phyloP scores from a whole-genome alignment of 92 coral and sea anemone genomes.

The Epizoanthus rinbou region DNA sequence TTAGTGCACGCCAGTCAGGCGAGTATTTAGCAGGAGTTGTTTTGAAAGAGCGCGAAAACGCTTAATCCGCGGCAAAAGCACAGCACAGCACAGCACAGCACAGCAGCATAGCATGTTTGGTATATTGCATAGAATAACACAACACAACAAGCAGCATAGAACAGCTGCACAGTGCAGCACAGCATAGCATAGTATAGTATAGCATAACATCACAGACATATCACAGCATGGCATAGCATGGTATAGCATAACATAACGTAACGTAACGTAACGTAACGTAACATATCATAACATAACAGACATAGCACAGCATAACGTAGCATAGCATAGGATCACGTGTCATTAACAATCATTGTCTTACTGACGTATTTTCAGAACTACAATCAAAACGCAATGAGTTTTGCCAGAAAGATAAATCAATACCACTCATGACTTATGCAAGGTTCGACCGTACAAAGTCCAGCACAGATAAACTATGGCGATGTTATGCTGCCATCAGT shows the following conservation, averaged over 20 bases:
- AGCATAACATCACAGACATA: too few relatives aligned
- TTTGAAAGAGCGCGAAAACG: too few relatives aligned
- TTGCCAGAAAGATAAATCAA: background rate
- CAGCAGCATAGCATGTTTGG: too few relatives aligned
- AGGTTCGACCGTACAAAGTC: background rate
- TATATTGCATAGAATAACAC: too few relatives aligned
- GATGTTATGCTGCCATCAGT: background rate
- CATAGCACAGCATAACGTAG: background rate
- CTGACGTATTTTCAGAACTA: slow-evolving; percentile 4
- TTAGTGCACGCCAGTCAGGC: background rate
- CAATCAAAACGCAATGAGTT: slow-evolving; percentile 2
- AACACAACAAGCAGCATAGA: too few relatives aligned
- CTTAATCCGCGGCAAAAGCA: background rate
- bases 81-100: background rate
- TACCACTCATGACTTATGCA: background rate
- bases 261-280: background rate
- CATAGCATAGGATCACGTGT: background rate
- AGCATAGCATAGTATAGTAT: background rate
- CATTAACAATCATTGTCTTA: background rate
- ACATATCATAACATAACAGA: background rate
- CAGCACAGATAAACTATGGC: background rate
- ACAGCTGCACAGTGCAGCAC: background rate
- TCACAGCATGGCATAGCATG: background rate
- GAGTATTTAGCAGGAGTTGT: too few relatives aligned
- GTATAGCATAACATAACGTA: background rate